Conservation (phyloP, 2,113 vertebrate species). For the Asarcornis scutulata region DNA sequence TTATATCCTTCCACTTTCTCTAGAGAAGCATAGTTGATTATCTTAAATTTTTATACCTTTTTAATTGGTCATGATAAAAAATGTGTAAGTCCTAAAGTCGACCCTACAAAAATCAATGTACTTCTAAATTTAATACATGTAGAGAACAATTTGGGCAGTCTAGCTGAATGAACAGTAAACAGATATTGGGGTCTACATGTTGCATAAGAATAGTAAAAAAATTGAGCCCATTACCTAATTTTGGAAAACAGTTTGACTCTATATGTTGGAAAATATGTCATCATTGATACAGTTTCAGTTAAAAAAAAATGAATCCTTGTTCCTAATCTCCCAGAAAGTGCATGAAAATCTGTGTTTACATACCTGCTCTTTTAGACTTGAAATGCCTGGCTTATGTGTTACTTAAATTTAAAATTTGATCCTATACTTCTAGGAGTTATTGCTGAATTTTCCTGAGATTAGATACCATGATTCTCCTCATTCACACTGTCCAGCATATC, state of each 20-base stretch:
- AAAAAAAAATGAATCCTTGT: background rate
- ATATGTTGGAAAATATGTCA: background rate
- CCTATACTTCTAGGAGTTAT: background rate
- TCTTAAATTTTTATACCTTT: background rate
- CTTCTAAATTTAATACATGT: background rate
- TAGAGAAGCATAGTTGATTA: background rate
- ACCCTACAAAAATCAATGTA: background rate
- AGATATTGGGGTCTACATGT: background rate
- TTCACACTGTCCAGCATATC: background rate
- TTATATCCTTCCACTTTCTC: background rate
- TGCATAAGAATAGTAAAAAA: background rate
- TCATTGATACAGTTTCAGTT: background rate
- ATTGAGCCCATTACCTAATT: background rate
- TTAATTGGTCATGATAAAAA: background rate
- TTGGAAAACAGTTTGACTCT: background rate
- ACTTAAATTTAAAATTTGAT: background rate
- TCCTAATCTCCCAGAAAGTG: background rate
- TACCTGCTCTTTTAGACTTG: background rate
- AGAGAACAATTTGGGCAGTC: background rate
- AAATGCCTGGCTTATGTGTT: background rate
- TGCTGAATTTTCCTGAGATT: background rate
- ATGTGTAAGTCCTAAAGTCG: background rate
- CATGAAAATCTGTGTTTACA: background rate
- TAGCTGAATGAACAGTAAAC: background rate
- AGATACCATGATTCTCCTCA: background rate